phyloP scores from a whole-genome alignment of 2,888 invertebrate species.

The Hypercompe scribonia region DNA sequence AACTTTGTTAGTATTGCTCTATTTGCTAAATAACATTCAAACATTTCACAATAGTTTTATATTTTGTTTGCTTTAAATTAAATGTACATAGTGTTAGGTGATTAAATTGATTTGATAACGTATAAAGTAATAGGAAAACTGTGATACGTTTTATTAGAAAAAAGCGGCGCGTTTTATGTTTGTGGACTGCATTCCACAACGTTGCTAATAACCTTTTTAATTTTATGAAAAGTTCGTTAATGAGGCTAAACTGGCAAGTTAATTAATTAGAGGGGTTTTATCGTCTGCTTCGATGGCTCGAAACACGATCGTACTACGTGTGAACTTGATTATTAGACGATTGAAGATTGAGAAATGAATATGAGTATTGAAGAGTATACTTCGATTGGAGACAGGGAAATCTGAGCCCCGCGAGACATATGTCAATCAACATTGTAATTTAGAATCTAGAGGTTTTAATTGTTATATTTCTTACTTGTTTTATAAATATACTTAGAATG shows the following conservation, averaged over 20 bases:
- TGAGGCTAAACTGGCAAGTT: conserved; percentile 1
- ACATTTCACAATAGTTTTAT: too few species aligned
- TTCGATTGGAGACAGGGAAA: neutral
- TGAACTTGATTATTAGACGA: conserved; percentile 1
- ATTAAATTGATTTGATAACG: too few species aligned
- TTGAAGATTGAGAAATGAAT: neutral
- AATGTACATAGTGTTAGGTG: too few species aligned
- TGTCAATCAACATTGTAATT: neutral
- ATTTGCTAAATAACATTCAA: too few species aligned
- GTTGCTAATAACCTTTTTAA: conserved; percentile 22
- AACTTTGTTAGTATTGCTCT: too few species aligned
- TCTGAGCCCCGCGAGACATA: neutral
- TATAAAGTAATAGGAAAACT: neutral
- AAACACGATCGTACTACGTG: neutral
- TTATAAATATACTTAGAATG: too few species aligned
- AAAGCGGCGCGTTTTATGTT: conserved; percentile 2
- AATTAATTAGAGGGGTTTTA: conserved; percentile 4
- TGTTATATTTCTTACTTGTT: neutral
- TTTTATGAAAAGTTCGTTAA: conserved; percentile 19
- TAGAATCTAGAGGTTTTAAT: neutral
- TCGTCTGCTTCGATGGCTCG: neutral
- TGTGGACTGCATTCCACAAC: conserved; percentile 14
- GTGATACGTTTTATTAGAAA: neutral
- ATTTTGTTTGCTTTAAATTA: too few species aligned
- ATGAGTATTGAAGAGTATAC: neutral